Percentiles rank a stretch among this genome's conserved stretches.
Evolutionary conservation across 2,113 vertebrate genomes (phyloP).

Genomic region (Eudyptes chrysolophus): DNA sequence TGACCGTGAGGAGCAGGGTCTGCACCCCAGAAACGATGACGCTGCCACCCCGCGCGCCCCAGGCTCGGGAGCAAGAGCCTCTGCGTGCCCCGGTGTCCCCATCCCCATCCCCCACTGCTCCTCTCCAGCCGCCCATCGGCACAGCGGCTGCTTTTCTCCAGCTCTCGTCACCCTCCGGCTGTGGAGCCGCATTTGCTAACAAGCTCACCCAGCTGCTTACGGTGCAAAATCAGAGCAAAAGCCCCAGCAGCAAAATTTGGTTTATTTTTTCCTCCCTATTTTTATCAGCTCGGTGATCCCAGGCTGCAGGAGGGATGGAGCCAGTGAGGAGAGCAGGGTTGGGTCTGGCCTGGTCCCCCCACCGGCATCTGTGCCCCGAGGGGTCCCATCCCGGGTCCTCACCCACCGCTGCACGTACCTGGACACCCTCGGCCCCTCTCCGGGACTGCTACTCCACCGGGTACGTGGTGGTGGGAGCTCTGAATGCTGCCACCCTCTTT

Average conservation of each 20-base stretch:
- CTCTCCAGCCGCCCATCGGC: accelerated
- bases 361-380: accelerated
- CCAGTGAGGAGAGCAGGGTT: neutral
- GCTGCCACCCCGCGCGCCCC: accelerated
- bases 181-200: accelerated
- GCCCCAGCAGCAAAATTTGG: neutral
- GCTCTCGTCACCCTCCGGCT: neutral
- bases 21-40: neutral
- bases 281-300: neutral
- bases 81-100: accelerated
- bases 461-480: neutral
- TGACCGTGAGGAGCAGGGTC: accelerated
- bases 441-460: accelerated
- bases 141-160: neutral
- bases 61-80: neutral
- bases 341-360: no score
- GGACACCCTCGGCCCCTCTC: neutral
- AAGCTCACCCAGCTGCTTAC: neutral
- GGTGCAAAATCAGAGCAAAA: neutral
- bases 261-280: neutral
- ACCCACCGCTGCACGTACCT: accelerated
- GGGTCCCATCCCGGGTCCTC: accelerated
- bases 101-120: accelerated
- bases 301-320: neutral
- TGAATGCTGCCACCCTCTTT: neutral